phyloP scores from a whole-genome alignment of 2,888 invertebrate genomes.

The Lutraria lutraria region DNA sequence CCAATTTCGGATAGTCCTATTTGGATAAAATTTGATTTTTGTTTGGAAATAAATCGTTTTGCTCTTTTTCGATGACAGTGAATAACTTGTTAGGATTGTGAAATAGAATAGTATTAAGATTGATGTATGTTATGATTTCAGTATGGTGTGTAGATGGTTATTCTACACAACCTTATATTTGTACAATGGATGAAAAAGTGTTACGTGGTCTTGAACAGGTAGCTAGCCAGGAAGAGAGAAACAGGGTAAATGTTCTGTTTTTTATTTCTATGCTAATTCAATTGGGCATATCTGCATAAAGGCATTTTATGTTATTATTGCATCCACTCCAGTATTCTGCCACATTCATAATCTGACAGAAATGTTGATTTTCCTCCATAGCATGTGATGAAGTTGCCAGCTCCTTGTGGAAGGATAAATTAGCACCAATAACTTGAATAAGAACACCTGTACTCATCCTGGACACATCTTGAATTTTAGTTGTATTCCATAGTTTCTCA shows the following conservation, averaged over 20 bases:
- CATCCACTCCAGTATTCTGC: too few relatives aligned
- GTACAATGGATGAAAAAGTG: slow-evolving; percentile 81
- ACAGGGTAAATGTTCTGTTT: slow-evolving; percentile 69
- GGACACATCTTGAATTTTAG: too few relatives aligned
- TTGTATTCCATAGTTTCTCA: too few relatives aligned
- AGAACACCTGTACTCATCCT: too few relatives aligned
- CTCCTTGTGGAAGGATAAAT: too few relatives aligned
- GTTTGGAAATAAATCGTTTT: background rate
- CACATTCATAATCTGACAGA: too few relatives aligned
- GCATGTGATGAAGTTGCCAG: too few relatives aligned
- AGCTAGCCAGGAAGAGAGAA: slow-evolving; percentile 77
- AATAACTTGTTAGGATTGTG: background rate
- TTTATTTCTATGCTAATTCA: background rate
- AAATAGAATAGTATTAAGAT: background rate
- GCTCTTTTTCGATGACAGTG: background rate
- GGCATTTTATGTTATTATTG: too few relatives aligned
- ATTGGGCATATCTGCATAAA: background rate
- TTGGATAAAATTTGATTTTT: background rate
- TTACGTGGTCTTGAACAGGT: slow-evolving; percentile 79
- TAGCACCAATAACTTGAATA: too few relatives aligned
- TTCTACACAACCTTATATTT: slow-evolving; percentile 38
- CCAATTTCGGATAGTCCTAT: background rate
- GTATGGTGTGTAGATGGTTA: slow-evolving; percentile 63
- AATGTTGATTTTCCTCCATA: too few relatives aligned
- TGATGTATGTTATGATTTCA: slow-evolving; percentile 26